Conservation (phyloP, 2,888 invertebrate species). For the Andrena bucephala region DNA sequence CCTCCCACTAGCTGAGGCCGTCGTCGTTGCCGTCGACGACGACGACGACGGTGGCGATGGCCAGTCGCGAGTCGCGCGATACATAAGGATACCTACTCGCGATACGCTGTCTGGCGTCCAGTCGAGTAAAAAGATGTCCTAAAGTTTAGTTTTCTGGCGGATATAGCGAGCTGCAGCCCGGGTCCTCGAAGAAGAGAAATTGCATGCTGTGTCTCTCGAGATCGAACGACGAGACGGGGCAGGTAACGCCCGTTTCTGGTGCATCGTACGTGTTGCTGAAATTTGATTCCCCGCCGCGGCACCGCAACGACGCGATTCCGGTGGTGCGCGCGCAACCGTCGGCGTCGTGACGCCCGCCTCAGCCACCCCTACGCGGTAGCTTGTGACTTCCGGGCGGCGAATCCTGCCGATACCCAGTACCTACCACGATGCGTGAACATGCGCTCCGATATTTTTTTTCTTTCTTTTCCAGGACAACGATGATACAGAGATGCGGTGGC, state of each 20-base stretch:
- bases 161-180: conserved; percentile 45
- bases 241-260: conserved; percentile 9
- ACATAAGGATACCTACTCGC: conserved; percentile 64
- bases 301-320: conserved; percentile 67
- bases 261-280: conserved; percentile 61
- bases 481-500: too few relatives aligned
- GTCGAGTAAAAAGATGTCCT: conserved; percentile 56
- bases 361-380: not conserved
- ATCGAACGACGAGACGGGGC: conserved; percentile 44
- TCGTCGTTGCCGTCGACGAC: conserved; percentile 29
- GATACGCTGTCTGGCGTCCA: conserved; percentile 57
- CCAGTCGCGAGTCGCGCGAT: conserved; percentile 49
- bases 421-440: not conserved
- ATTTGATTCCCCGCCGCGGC: conserved; percentile 73
- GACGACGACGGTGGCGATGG: conserved; percentile 37
- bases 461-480: too few relatives aligned
- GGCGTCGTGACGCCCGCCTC: conserved; percentile 9
- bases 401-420: not conserved
- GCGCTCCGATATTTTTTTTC: too few relatives aligned
- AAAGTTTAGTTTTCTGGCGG: conserved; percentile 69
- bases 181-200: conserved; percentile 55
- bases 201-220: conserved; percentile 29
- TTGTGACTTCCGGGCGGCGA: not conserved
- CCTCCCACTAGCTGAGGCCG: conserved; percentile 60
- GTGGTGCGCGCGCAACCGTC: conserved; percentile 33